Conservation (phyloP, 2,888 invertebrate species). For the Diarsia brunnea region DNA sequence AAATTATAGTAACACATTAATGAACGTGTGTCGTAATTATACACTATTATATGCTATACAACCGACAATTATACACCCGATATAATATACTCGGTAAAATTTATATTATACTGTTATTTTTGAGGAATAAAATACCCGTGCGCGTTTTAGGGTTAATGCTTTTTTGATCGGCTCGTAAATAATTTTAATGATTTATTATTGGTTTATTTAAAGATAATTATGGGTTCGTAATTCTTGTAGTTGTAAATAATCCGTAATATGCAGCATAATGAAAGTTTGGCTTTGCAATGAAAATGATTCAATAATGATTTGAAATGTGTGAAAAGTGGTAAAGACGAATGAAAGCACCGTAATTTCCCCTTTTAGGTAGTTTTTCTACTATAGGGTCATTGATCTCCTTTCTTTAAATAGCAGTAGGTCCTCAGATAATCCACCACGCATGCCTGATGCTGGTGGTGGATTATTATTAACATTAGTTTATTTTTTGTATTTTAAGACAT, state of each 20-base stretch:
- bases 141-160: slow-evolving; percentile 39
- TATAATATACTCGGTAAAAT: slow-evolving; percentile 42
- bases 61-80: slow-evolving; percentile 65
- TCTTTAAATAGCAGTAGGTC: not conserved
- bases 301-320: not conserved
- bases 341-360: not conserved
- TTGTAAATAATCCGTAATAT: not conserved
- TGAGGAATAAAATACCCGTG: slow-evolving; percentile 8
- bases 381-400: not conserved
- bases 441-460: not conserved
- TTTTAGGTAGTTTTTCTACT: not conserved
- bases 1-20: slow-evolving; percentile 77
- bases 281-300: not conserved
- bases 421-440: not conserved
- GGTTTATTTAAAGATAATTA: slow-evolving; percentile 16
- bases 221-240: not conserved
- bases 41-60: slow-evolving; percentile 69
- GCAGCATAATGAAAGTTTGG: not conserved
- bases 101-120: slow-evolving; percentile 46
- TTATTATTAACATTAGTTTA: fast-evolving
- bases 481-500: not conserved
- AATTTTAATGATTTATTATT: slow-evolving; percentile 23
- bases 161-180: slow-evolving; percentile 23
- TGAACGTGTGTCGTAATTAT: slow-evolving; percentile 73
- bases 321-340: not conserved